These are phyloP conservation scores for Microplitis mediator DNA, from an alignment of 1,140 invertebrate species.

Conservation along the genomic window DNA sequence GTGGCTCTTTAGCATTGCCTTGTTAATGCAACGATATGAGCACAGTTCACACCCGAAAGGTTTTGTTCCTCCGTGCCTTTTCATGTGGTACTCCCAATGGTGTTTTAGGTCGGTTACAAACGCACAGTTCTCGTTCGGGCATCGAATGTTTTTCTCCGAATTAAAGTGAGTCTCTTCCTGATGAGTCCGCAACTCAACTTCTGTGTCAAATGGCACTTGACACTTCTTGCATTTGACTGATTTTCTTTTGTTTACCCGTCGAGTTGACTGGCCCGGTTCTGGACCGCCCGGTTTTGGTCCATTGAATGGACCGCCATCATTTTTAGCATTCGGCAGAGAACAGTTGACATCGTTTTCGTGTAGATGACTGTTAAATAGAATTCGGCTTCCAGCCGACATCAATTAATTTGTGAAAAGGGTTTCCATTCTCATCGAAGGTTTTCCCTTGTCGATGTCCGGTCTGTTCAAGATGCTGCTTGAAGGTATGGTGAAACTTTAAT, in stretches of 20 bases:
- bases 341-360: too few relatives aligned
- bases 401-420: too few relatives aligned
- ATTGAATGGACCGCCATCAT: too few relatives aligned
- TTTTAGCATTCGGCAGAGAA: too few relatives aligned
- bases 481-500: constrained; percentile 97
- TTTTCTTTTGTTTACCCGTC: too few relatives aligned
- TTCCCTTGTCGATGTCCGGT: constrained; percentile 85
- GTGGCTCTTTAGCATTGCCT: constrained; percentile 99
- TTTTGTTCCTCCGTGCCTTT: constrained; percentile 95
- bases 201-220: constrained; percentile 81
- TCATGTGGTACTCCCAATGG: constrained; percentile 95
- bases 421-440: constrained; percentile 86
- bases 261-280: too few relatives aligned
- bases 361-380: too few relatives aligned
- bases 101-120: constrained; percentile 99
- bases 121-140: constrained; percentile 83
- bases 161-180: constrained; percentile 90
- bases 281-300: too few relatives aligned
- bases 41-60: constrained; percentile 96
- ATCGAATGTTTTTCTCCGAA: constrained; percentile 88
- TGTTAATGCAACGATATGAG: constrained; percentile 94
- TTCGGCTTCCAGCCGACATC: constrained; percentile 86
- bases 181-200: constrained; percentile 73
- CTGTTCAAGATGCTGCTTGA: constrained; percentile 95
- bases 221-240: constrained; percentile 98